Conservation (phyloP, 2,888 invertebrate genomes). For the Protophormia terraenovae region DNA sequence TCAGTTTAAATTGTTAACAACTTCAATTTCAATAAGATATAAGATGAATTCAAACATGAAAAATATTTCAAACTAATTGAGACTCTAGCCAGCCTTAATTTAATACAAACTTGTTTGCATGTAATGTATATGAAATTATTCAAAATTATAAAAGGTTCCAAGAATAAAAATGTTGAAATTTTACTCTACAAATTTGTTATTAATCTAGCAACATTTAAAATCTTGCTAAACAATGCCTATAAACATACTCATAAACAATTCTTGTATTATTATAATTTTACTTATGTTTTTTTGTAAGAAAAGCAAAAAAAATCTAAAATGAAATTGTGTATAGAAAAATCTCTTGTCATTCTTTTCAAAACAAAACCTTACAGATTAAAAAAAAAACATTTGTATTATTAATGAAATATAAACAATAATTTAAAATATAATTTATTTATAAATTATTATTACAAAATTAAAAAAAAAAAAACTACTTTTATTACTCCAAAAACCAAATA, state of each 20-base stretch:
- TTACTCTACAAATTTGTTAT: not conserved
- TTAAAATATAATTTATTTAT: conserved; percentile 5
- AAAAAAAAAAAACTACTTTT: not conserved
- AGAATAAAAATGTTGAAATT: too few species aligned
- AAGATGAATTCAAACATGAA: too few species aligned
- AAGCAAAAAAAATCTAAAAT: not conserved
- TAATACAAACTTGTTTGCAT: too few species aligned
- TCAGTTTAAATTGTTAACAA: too few species aligned
- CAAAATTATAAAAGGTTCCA: too few species aligned
- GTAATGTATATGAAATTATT: too few species aligned
- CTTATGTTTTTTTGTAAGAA: not conserved
- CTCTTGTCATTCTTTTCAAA: conserved; percentile 8
- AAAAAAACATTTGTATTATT: conserved; percentile 36
- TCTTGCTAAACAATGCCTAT: not conserved
- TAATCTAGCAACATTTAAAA: not conserved
- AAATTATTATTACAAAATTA: not conserved
- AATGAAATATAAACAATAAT: conserved; percentile 23
- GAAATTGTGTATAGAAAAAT: conserved; percentile 5
- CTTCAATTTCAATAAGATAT: not conserved
- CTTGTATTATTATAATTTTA: not conserved
- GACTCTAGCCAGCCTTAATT: too few species aligned
- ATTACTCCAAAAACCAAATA: conserved; percentile 7
- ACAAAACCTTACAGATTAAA: not conserved
- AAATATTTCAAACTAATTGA: too few species aligned
- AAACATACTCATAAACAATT: not conserved